Base-by-base conservation (phyloP, 1,140 invertebrate species). In the Ips typographus region DNA sequence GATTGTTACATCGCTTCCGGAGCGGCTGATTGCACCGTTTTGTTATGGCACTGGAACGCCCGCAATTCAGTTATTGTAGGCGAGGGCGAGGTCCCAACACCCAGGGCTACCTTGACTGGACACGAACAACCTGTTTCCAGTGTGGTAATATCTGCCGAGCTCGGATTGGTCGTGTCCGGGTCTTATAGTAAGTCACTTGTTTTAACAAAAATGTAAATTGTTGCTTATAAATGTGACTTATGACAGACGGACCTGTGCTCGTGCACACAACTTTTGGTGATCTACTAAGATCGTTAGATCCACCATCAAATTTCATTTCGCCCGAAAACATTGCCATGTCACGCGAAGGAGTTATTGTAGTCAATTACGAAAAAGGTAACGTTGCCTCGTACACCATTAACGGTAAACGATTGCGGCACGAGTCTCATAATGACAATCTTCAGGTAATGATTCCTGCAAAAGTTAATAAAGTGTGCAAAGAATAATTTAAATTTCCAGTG, bases 221-320 rank as follows among this genome's bases (percentile, higher is more conserved):
- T 49, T 49, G 7, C 6, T 2, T 49, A 49, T 49, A 3, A 49
- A 22, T 22, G 22, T 22, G 22, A 22, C 22, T 22, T 22, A 22
- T 22, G 22, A 22, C 62, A 97, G 95, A 91, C 83, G 95, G 96
- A n/a, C 94, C 94, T 3, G 94, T 98, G 58, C 85, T 98, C 40
- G 94, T 99, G 40, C 97, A 99, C 81, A 98, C 97, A 51, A 97
- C 96, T n/a, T 95, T 95, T 81, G 97, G 97, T 40, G 97, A 99
- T 81, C 83, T 99, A n/a, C 82, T 99, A 41, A 88, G 96, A 61
- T 96, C 94, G 1, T 80, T 98, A 49, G 94, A 96, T 72, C 85
- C 92, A 8, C 91, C 93, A 1, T 83, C 84, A 70, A 88, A 90
- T 43, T 94, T 93, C 76, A 83, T 84, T n/a, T 91, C 90, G n/a